phyloP scores from a whole-genome alignment of 2,113 vertebrate species.

The Carollia perspicillata region DNA sequence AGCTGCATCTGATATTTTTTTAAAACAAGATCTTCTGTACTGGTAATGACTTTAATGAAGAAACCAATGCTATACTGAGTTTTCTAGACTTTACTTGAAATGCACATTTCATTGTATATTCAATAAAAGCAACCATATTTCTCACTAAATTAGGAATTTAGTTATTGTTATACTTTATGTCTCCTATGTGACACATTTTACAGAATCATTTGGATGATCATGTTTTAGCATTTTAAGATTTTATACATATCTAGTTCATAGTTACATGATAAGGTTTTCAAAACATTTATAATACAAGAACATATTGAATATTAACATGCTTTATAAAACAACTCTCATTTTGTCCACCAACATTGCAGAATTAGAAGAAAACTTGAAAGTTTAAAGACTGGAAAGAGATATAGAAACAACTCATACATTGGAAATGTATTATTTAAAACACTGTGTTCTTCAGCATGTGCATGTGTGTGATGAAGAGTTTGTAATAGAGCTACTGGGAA shows the following conservation, averaged over 20 bases:
- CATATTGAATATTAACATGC: not conserved
- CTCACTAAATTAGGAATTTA: not conserved
- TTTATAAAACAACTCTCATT: not conserved
- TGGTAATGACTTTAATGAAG: not conserved
- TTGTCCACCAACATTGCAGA: not conserved
- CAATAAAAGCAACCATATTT: not conserved
- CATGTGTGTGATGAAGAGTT: too few species aligned
- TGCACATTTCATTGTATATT: not conserved
- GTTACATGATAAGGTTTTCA: not conserved
- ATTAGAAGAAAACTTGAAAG: constrained; percentile 3
- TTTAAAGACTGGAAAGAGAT: not conserved
- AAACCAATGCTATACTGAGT: not conserved
- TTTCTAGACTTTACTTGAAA: constrained; percentile 15
- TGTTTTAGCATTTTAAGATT: constrained; percentile 23
- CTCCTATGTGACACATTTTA: not conserved
- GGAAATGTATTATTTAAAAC: constrained; percentile 1
- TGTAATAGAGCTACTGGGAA: too few species aligned
- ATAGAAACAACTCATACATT: not conserved
- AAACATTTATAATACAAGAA: constrained; percentile 26
- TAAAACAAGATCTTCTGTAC: not conserved
- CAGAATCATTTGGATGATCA: not conserved
- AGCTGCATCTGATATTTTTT: not conserved
- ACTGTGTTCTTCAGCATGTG: too few species aligned
- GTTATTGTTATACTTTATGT: not conserved
- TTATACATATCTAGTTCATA: not conserved